A percentile compares a stretch with the other conserved stretches of the same genome.
Evolutionary conservation across 1,140 invertebrate species (phyloP).

Genomic region (Aphaenogaster floridana): DNA sequence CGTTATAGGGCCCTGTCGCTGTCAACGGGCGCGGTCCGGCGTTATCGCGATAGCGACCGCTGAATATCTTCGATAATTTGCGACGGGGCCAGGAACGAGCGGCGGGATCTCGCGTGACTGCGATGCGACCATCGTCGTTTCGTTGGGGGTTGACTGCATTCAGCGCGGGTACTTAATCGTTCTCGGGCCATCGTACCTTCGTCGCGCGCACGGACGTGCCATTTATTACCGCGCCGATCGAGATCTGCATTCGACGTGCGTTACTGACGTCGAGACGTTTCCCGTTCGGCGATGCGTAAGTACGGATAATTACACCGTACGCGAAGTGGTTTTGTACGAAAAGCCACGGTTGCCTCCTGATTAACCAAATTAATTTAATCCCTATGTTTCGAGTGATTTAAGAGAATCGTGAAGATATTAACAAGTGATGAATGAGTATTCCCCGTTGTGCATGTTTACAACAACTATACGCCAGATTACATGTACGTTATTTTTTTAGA

Average conservation of each 20-base stretch:
- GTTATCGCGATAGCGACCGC: slow-evolving; percentile 68
- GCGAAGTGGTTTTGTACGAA: neutral
- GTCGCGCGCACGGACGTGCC: slow-evolving; percentile 22
- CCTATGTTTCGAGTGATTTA: neutral
- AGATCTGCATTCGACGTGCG: slow-evolving; percentile 54
- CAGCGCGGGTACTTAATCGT: slow-evolving; percentile 44
- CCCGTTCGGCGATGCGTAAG: slow-evolving; percentile 25
- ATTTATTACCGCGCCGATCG: slow-evolving; percentile 52
- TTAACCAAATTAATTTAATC: neutral
- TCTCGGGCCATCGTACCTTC: slow-evolving; percentile 47
- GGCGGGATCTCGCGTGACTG: slow-evolving; percentile 41
- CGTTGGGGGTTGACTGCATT: slow-evolving; percentile 39
- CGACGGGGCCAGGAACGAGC: neutral
- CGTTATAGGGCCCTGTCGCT: neutral
- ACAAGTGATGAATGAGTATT: neutral
- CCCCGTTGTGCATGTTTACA: neutral
- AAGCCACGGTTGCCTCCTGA: neutral
- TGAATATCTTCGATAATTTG: slow-evolving; percentile 71
- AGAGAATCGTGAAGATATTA: neutral
- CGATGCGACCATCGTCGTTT: slow-evolving; percentile 21
- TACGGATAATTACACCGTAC: neutral
- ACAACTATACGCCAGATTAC: neutral
- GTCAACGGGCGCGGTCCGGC: slow-evolving; percentile 54
- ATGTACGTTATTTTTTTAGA: neutral
- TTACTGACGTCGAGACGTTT: slow-evolving; percentile 44